Base-by-base conservation (phyloP, 2,888 invertebrate genomes). In the Luperina testacea region DNA sequence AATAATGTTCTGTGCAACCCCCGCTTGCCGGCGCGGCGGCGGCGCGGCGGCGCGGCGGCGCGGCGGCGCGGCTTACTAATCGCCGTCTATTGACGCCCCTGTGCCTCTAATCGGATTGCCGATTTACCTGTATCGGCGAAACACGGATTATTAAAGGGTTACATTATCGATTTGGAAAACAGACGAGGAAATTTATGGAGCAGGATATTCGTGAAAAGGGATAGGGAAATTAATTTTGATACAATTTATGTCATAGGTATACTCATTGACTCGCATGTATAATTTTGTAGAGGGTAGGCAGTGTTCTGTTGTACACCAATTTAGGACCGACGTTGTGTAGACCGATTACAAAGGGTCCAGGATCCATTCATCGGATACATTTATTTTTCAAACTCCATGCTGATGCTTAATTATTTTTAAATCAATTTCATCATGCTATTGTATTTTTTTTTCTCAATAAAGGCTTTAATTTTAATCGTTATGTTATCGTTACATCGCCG, bases 91-190 rank as follows among this genome's bases (percentile, higher is more conserved):
- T 91, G 91, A 85, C 91, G 90, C 90, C 86, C 84, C 90, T 86
- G 90, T 90, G 67, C 76, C 81, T 89, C 87, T 92, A 92, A 93
- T 92, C 92, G 91, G 92, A 92, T 93, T 90, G 83, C 80, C 83
- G 87, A 86, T 89, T 89, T 90, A 89, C 86, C 88, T 87, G 89
- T 84, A 83, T 85, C 81, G 85, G 83, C 73, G 85, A 84, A 87
- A 88, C 82, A 79, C 67, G 81, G 82, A 83, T 87, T 84, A 87
- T 88, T 75, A 69, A 77, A 80, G 68, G 75, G 74, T 74, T 72
- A 61, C 74, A 76, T 80, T 80, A 87, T 87, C 74, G 74, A 82
- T 82, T 81, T 80, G 11, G 48, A 68, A 69, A 17, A 84, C 32
- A 72, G 51, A 69, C 42, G 24, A 20, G 51, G 64, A 68, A 64